phyloP scores from a whole-genome alignment of 2,888 invertebrate genomes.

The Malachius bipustulatus region DNA sequence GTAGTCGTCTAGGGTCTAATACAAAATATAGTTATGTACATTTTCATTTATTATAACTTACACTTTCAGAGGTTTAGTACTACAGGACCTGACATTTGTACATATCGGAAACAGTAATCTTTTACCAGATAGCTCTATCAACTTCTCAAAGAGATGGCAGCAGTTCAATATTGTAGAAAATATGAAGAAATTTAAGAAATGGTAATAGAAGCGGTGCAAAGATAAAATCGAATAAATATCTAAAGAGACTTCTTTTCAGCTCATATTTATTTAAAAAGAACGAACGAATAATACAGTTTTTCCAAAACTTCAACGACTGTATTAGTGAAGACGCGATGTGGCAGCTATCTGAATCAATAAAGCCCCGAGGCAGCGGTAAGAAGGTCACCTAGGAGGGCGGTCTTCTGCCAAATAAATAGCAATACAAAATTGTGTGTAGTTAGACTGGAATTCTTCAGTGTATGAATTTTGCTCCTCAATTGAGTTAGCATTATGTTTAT shows the following conservation, averaged over 20 bases:
- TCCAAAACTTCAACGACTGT: constrained; percentile 93
- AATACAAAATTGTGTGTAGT: too few species aligned
- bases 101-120: constrained; percentile 94
- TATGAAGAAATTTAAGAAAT: constrained; percentile 94
- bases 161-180: constrained; percentile 97
- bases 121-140: constrained; percentile 74
- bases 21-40: too few species aligned
- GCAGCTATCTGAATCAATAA: constrained; percentile 95
- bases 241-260: constrained; percentile 42
- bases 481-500: too few species aligned
- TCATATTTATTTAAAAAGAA: constrained; percentile 88
- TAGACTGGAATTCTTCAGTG: too few species aligned
- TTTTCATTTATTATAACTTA: too few species aligned
- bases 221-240: not conserved
- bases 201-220: constrained; percentile 48
- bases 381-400: not conserved
- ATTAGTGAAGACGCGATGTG: constrained; percentile 96
- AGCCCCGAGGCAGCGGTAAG: constrained; percentile 59
- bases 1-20: too few species aligned
- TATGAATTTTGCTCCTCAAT: too few species aligned
- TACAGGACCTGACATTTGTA: constrained; percentile 98
- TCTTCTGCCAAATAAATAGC: too few species aligned
- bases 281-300: constrained; percentile 87
- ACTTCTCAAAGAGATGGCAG: constrained; percentile 98
- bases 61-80: constrained; percentile 77